phyloP scores from a whole-genome alignment of 2,888 invertebrate genomes.

The Sericinus montela region DNA sequence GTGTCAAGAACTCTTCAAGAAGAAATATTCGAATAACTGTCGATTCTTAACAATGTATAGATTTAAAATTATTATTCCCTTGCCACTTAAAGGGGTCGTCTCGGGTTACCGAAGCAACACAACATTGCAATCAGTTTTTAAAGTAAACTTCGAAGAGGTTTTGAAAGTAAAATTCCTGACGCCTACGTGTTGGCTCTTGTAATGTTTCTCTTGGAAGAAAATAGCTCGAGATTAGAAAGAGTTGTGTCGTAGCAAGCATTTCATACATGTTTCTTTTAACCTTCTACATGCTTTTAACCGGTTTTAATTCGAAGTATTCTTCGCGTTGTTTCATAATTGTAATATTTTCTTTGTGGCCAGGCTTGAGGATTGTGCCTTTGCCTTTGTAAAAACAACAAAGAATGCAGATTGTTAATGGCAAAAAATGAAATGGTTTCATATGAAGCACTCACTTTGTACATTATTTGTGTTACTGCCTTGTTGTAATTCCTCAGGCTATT shows the following conservation, averaged over 20 bases:
- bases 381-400: slow-evolving; percentile 1
- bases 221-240: slow-evolving; percentile 2
- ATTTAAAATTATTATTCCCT: no score
- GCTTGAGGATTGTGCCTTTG: not conserved
- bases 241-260: slow-evolving; percentile 2
- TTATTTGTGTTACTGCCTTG: not conserved
- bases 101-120: not conserved
- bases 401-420: not conserved
- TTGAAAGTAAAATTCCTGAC: slow-evolving; percentile 6
- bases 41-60: no score
- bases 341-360: slow-evolving; percentile 13
- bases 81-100: no score
- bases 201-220: not conserved
- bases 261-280: slow-evolving; percentile 10
- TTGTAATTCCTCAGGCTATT: not conserved
- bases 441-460: slow-evolving; percentile 1
- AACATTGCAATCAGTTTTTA: not conserved
- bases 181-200: not conserved
- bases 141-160: not conserved
- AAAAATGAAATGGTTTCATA: slow-evolving; percentile 8
- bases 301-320: slow-evolving; percentile 1
- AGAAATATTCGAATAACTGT: no score
- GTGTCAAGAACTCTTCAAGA: no score
- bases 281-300: slow-evolving; percentile 4
- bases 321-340: slow-evolving; percentile 9